Evolutionary conservation across 1,140 invertebrate genomes (phyloP), one percentile per base, ranked within the genome.

Genomic region (Diachasma alloeum): DNA sequence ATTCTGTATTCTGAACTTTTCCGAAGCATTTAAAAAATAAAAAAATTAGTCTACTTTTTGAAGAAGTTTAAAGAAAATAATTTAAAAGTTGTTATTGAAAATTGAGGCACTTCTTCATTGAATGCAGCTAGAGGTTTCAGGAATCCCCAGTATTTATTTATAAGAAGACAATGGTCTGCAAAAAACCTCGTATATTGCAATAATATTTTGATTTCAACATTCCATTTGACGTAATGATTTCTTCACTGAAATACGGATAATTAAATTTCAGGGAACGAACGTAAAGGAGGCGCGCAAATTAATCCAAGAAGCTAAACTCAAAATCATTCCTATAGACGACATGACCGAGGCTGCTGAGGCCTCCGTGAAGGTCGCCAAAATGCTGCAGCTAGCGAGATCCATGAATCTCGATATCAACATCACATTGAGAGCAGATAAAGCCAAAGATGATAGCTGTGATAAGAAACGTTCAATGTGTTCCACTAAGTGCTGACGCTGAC

Each of bases 301-400:
- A 15, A 94, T 96, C 80, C 94, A 93, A 11, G 90, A 92, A 59
- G 94, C 94, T 59, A 91, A 92, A 37, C 89, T 99, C 74, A 97
- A 97, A 89, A 99, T 99, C 87, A 92, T 99, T 77, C 96, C 97
- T 15, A 94, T 96, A 83, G 97, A 99, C 87, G 97, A 98, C 91
- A 91, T 99, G 46, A 97, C 99, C 87, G 97, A 99, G 91, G 98
- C 98, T 53, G 97, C 98, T 6, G 93, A 96, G 84, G 93, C 98
- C 74, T 96, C 95, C 37, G 97, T 99, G 0, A 97, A 98, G 89
- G 90, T 99, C 44, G 98, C 97, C 0, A 96, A 96, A 82, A 99
- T 99, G 85, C 96, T 99, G 0, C 94, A 94, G 78, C 90, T 99
- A 78, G 98, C 98, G 8, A 94, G 95, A 86, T 94, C 96, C 83